These are phyloP conservation scores for Caenorhabditis remanei DNA, from an alignment of 1,140 invertebrate genomes.

Conservation along the genomic window DNA sequence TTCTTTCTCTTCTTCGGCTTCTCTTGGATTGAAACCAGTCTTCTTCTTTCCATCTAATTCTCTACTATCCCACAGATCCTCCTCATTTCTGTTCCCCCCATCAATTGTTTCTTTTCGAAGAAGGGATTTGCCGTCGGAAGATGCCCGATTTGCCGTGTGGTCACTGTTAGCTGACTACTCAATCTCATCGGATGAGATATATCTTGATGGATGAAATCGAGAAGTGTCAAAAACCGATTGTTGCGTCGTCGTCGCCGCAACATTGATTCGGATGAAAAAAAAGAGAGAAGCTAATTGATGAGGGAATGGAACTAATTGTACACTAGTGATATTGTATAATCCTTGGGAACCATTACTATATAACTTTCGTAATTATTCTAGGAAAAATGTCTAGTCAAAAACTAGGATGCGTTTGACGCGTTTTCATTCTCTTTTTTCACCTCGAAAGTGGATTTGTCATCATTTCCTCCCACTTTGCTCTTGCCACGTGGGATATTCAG, in stretches of 20 bases:
- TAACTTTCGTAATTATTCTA: too few relatives aligned
- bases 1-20: not conserved
- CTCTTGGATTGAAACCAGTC: constrained; percentile 26
- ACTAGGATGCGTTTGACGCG: too few relatives aligned
- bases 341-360: not conserved
- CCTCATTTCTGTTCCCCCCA: constrained; percentile 1
- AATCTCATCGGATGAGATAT: not conserved
- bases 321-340: too few relatives aligned
- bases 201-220: constrained; percentile 50
- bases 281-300: not conserved
- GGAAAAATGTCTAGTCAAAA: too few relatives aligned
- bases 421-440: too few relatives aligned
- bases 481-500: too few relatives aligned
- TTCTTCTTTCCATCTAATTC: constrained; percentile 11
- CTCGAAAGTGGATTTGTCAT: too few relatives aligned
- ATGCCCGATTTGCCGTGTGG: not conserved
- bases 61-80: not conserved
- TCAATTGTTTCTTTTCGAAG: constrained; percentile 1
- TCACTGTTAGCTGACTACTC: not conserved
- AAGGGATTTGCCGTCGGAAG: constrained; percentile 15
- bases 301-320: constrained; percentile 3
- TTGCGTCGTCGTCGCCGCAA: constrained; percentile 27
- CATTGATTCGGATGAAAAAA: not conserved
- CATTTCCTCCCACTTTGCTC: too few relatives aligned
- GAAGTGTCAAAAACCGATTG: constrained; percentile 40